Evolutionary conservation across 2,888 invertebrate genomes (phyloP).

Genomic region (Drosophila birchii): DNA sequence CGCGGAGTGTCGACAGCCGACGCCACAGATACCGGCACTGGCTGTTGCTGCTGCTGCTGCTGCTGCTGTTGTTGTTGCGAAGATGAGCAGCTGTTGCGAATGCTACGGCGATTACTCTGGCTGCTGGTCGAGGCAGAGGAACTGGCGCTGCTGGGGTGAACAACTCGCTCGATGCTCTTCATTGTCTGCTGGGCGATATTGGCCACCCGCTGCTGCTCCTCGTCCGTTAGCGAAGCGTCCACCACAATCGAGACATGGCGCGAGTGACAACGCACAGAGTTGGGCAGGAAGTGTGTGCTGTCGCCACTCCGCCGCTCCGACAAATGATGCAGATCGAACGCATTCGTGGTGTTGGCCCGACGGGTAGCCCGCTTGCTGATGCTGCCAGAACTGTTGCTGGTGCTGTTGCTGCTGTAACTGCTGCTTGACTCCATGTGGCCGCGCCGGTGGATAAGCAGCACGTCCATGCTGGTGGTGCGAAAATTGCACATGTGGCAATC

Average conservation of each 20-base stretch:
- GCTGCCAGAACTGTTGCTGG: background rate
- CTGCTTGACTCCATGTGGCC: slow-evolving; percentile 46
- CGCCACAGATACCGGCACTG: background rate
- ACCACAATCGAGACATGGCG: slow-evolving; percentile 64
- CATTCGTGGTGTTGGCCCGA: slow-evolving; percentile 33
- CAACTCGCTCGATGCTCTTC: slow-evolving; percentile 54
- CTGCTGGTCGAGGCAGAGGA: slow-evolving; percentile 6
- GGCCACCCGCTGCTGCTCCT: slow-evolving; percentile 49
- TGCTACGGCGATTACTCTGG: background rate
- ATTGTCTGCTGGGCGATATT: slow-evolving; percentile 52
- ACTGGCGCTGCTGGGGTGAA: slow-evolving; percentile 37
- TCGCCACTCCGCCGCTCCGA: slow-evolving; percentile 17
- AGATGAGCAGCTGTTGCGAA: slow-evolving; percentile 5
- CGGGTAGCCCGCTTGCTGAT: slow-evolving; percentile 14
- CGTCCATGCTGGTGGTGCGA: slow-evolving; percentile 59
- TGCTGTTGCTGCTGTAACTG: slow-evolving; percentile 7
- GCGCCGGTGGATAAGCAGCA: slow-evolving; percentile 59
- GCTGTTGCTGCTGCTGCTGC: background rate
- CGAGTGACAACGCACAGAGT: slow-evolving; percentile 55
- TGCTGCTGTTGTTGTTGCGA: slow-evolving; percentile 15
- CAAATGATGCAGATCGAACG: slow-evolving; percentile 5
- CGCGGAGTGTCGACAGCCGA: background rate
- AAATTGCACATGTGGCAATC: slow-evolving; percentile 52
- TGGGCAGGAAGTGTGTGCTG: slow-evolving; percentile 23
- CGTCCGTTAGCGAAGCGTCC: slow-evolving; percentile 52